These are phyloP conservation scores for Lutraria lutraria DNA, from an alignment of 2,888 invertebrate genomes.

Conservation along the genomic window DNA sequence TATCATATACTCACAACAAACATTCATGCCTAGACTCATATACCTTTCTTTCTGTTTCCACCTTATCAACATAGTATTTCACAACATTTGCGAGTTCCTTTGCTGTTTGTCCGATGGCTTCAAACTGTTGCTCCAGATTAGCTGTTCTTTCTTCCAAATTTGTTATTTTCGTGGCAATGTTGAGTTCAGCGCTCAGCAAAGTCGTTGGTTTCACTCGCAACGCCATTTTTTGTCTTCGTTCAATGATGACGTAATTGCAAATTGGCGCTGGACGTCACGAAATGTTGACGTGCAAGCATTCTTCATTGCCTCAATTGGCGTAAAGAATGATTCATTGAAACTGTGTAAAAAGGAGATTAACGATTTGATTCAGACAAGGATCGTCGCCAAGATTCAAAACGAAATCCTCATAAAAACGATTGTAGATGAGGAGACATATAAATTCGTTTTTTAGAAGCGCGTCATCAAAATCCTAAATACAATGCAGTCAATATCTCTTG, in stretches of 20 bases:
- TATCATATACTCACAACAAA: no score
- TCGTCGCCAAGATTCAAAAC: no score
- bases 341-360: no score
- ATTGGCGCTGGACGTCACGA: constrained; percentile 7
- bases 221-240: constrained; percentile 28
- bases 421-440: no score
- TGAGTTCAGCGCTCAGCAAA: constrained; percentile 51
- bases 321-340: no score
- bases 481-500: no score
- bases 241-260: constrained; percentile 5
- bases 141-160: constrained; percentile 59
- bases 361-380: no score
- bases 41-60: constrained; percentile 63
- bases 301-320: background rate
- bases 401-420: no score
- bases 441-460: no score
- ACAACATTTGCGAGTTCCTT: constrained; percentile 40
- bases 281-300: background rate
- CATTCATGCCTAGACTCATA: background rate
- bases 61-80: constrained; percentile 51
- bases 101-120: constrained; percentile 45
- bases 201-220: background rate
- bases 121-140: constrained; percentile 54
- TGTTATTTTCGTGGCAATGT: constrained; percentile 52
- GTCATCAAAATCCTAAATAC: no score